Conservation (phyloP, 2,113 vertebrate species). For the Paradoxurus hermaphroditus region DNA sequence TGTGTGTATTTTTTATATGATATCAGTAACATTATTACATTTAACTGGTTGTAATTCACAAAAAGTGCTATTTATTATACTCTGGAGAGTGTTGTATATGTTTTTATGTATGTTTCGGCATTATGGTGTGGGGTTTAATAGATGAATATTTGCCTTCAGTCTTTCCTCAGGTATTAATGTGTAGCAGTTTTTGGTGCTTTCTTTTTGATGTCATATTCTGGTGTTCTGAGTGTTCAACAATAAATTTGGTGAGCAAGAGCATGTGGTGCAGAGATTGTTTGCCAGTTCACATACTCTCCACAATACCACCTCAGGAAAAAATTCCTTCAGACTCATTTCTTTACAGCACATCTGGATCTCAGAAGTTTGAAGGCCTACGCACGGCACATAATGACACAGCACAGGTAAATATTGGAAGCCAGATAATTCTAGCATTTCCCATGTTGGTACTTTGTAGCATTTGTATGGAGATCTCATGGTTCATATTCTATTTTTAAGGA, state of each 20-base stretch:
- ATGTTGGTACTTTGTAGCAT: not conserved
- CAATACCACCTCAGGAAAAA: not conserved
- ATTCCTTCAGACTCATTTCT: not conserved
- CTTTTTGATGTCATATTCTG: slow-evolving; percentile 71
- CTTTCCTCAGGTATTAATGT: slow-evolving; percentile 81
- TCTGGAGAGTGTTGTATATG: slow-evolving; percentile 50
- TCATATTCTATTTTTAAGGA: not conserved
- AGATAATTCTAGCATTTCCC: not conserved
- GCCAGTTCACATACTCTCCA: not conserved
- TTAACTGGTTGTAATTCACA: slow-evolving; percentile 69
- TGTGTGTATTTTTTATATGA: slow-evolving; percentile 65
- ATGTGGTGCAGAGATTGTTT: slow-evolving; percentile 55
- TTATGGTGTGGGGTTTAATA: slow-evolving; percentile 54
- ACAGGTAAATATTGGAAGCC: not conserved
- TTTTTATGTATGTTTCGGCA: slow-evolving; percentile 56
- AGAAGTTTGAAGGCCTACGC: not conserved
- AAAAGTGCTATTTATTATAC: slow-evolving; percentile 71
- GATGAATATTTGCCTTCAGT: slow-evolving; percentile 73
- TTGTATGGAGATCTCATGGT: not conserved
- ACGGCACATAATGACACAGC: not conserved
- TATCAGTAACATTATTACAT: slow-evolving; percentile 55
- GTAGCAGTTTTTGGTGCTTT: slow-evolving; percentile 80
- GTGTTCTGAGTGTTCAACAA: slow-evolving; percentile 77
- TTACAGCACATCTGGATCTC: not conserved
- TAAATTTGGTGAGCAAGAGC: slow-evolving; percentile 74